These are phyloP conservation scores for Pogonognathellus flavescens DNA, from an alignment of 1,140 invertebrate genomes.

Conservation along the genomic window DNA sequence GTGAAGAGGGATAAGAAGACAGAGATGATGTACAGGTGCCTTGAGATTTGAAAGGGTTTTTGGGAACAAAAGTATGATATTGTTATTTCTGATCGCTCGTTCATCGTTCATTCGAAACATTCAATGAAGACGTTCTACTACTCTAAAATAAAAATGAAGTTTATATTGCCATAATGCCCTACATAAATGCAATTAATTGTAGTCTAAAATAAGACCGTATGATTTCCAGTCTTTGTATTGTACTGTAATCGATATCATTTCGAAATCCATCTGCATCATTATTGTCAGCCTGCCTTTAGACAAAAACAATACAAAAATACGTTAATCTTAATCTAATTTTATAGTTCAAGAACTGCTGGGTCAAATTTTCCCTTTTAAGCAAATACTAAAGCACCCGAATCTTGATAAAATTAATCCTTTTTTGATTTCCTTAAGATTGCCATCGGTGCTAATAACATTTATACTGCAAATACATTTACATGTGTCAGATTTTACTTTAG, in stretches of 20 bases:
- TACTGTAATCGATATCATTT: neutral
- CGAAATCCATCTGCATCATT: neutral
- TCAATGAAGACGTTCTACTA: conserved; percentile 37
- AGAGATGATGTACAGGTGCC: conserved; percentile 40
- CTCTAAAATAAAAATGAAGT: conserved; percentile 13
- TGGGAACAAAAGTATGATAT: conserved; percentile 49
- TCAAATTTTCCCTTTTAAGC: too few relatives aligned
- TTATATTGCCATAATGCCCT: conserved; percentile 21
- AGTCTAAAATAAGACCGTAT: neutral
- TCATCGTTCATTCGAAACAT: conserved; percentile 32
- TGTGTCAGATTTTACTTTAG: too few relatives aligned
- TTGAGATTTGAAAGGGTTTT: conserved; percentile 52
- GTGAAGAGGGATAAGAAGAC: neutral
- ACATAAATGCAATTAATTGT: conserved; percentile 14
- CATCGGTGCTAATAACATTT: too few relatives aligned
- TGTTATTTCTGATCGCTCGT: conserved; percentile 48
- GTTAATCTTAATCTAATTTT: too few relatives aligned
- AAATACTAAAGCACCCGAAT: too few relatives aligned
- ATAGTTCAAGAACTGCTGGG: too few relatives aligned
- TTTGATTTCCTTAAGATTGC: too few relatives aligned
- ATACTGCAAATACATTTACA: too few relatives aligned
- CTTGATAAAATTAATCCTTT: too few relatives aligned
- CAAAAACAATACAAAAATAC: neutral
- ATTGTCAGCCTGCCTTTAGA: neutral
- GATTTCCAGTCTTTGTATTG: too few relatives aligned